Conservation (phyloP, 2,113 vertebrate species). For the Corythornis cristatus region DNA sequence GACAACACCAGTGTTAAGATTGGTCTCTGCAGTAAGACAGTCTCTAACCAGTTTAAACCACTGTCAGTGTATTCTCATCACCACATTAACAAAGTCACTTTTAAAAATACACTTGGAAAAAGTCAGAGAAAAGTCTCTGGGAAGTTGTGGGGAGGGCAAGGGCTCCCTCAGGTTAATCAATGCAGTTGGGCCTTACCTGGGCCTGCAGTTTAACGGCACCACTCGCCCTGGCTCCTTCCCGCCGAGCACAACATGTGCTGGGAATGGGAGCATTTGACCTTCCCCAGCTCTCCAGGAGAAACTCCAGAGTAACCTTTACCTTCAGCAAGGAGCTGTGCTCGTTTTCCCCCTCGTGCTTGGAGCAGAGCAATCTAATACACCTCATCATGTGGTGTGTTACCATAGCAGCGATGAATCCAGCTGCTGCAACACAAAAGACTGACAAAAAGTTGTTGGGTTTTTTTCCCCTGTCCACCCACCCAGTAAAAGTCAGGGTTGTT, state of each 20-base stretch:
- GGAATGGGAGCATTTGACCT: slow-evolving; percentile 62
- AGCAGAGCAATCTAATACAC: slow-evolving; percentile 95
- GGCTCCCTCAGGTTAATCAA: slow-evolving; percentile 11
- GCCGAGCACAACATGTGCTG: slow-evolving; percentile 44
- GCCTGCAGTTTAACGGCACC: slow-evolving; percentile 58
- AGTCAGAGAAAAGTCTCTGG: background rate
- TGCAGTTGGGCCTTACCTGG: slow-evolving; percentile 72
- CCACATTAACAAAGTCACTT: background rate
- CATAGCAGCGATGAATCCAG: slow-evolving; percentile 92
- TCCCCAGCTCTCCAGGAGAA: slow-evolving; percentile 63
- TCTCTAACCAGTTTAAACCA: background rate
- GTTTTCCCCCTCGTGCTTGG: slow-evolving; percentile 79
- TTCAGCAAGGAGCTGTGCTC: slow-evolving; percentile 79
- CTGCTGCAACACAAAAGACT: slow-evolving; percentile 86
- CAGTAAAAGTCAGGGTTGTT: slow-evolving; percentile 67
- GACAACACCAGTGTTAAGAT: background rate
- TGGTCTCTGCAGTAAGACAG: background rate
- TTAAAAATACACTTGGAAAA: background rate
- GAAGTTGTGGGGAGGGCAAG: slow-evolving; percentile 26
- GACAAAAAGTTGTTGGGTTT: slow-evolving; percentile 77
- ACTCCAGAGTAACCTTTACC: slow-evolving; percentile 82
- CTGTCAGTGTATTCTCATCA: background rate
- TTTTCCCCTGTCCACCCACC: slow-evolving; percentile 70
- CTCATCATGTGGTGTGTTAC: slow-evolving; percentile 96
- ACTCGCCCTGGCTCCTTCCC: slow-evolving; percentile 38